These are phyloP conservation scores for Poliocrania exsul DNA, from an alignment of 2,797 vertebrate species.

Conservation along the genomic window DNA sequence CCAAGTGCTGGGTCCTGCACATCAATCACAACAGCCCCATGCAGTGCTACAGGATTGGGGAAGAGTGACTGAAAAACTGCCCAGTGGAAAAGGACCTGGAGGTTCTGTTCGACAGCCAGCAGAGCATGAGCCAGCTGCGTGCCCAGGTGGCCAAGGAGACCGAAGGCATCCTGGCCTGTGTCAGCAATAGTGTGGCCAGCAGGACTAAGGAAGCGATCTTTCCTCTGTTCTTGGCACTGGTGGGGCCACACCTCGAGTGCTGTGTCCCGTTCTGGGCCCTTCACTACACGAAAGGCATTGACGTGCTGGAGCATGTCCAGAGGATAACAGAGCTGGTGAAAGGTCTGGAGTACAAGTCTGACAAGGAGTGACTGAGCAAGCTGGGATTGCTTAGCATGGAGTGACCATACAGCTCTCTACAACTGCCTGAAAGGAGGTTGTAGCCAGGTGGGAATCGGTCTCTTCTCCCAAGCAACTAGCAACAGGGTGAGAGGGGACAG, in stretches of 20 bases:
- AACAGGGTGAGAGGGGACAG: too few relatives aligned
- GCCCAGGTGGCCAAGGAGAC: background rate
- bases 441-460: background rate
- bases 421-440: background rate
- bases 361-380: background rate
- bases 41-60: background rate
- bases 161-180: background rate
- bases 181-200: background rate
- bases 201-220: background rate
- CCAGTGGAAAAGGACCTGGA: background rate
- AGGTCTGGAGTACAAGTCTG: background rate
- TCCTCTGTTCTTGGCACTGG: background rate
- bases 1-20: background rate
- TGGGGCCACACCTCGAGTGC: background rate
- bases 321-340: background rate
- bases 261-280: background rate
- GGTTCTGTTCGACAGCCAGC: too few relatives aligned
- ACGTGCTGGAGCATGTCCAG: background rate
- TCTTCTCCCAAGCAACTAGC: background rate
- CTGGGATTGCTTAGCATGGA: background rate
- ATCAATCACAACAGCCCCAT: background rate
- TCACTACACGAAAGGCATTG: background rate
- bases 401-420: background rate
- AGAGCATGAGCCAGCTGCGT: too few relatives aligned
- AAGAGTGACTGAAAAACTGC: background rate